These are phyloP conservation scores for Thomomys bottae DNA, from an alignment of 2,113 vertebrate species.

Conservation along the genomic window DNA sequence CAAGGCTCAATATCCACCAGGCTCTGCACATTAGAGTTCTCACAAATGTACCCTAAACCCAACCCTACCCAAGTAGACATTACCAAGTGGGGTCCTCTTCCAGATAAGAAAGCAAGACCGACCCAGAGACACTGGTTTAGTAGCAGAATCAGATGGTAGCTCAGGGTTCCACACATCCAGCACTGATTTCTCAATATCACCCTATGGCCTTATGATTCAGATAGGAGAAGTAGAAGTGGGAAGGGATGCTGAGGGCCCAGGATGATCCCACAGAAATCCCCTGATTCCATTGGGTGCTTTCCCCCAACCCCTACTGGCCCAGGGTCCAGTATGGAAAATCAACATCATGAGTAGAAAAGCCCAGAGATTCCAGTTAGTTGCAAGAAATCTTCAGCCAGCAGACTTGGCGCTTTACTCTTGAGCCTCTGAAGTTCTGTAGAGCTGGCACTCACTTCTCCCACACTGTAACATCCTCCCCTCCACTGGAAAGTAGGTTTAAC, in stretches of 20 bases:
- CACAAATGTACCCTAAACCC: background rate
- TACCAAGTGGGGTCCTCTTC: background rate
- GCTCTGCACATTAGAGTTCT: background rate
- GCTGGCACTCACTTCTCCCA: background rate
- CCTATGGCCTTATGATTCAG: background rate
- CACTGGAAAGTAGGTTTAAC: accelerated
- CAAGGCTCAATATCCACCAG: background rate
- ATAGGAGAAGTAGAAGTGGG: background rate
- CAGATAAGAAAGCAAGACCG: background rate
- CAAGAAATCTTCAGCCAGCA: too few relatives aligned
- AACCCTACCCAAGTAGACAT: accelerated
- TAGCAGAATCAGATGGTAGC: background rate
- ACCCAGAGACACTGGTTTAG: background rate
- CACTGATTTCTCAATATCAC: background rate
- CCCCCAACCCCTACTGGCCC: background rate
- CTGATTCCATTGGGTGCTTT: background rate
- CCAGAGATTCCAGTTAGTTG: background rate
- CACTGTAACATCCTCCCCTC: background rate
- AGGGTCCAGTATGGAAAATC: background rate
- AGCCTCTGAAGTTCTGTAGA: accelerated
- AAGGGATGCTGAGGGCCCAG: too few relatives aligned
- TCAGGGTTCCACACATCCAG: background rate
- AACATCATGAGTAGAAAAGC: background rate
- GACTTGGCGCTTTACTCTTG: background rate
- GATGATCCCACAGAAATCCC: background rate